Evolutionary conservation across 1,140 invertebrate species (phyloP), one percentile per base, ranked within the genome.

Genomic region (Epicauta chinensis): DNA sequence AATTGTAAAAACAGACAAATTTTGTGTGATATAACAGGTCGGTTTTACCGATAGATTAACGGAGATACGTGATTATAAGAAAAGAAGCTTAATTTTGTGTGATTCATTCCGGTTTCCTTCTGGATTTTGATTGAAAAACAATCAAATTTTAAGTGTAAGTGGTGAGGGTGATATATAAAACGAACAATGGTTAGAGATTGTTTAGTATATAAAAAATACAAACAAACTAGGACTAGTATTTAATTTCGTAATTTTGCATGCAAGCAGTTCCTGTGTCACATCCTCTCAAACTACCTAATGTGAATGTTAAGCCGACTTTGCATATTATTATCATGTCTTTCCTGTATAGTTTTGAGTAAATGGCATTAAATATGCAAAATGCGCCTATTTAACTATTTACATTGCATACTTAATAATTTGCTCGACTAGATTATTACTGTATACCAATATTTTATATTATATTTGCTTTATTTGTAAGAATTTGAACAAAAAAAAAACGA

Each of bases 281-380:
- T 51, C 47, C 48, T 51, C 36, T 55, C 31, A 7, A 42, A 44
- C 31, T 55, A 37, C 39, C 29, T 55, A 45, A 46, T 41, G 41
- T 55, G 53, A 55, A 55, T 55, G 40, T 51, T 55, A 49, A 49
- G 36, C 38, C 35, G 29, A 51, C 17, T 51, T 51, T 55, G 53
- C 53, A 55, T 55, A 50, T 50, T 44, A 55, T 55, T 50, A 51
- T 15, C 35, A 36, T 17, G 34, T 41, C 32, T 42, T 53, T 55
- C 53, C 47, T 55, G 53, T 55, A 41, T 40, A 29, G 39, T 31
- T 43, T 37, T 41, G 42, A 16, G 41, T 48, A 13, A 32, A 34
- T 23, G 30, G 29, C 34, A 42, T 17, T 40, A 35, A 53, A 41
- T 54, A 54, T 54, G 44, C 45, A 54, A 42, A 41, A 23, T 39